Percentiles rank a stretch among this genome's conserved stretches.
These are phyloP conservation scores for Aethes cnicana DNA, from an alignment of 2,888 invertebrate genomes.

Conservation along the genomic window DNA sequence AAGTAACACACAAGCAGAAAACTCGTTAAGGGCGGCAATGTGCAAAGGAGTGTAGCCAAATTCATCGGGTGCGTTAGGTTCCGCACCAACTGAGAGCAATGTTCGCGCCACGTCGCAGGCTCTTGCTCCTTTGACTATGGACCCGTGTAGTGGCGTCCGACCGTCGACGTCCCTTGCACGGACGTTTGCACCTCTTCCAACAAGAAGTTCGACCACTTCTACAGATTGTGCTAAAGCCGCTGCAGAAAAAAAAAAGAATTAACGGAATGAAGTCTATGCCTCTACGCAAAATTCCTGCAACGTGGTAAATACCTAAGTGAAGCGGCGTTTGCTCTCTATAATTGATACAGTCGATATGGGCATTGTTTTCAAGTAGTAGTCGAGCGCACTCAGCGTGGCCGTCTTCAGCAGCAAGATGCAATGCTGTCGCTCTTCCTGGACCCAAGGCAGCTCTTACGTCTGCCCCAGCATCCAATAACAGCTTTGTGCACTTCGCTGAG, in stretches of 20 bases:
- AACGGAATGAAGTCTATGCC: background rate
- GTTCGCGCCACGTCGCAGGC: constrained; percentile 87
- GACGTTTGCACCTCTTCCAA: constrained; percentile 85
- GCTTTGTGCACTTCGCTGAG: constrained; percentile 85
- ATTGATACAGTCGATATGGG: constrained; percentile 89
- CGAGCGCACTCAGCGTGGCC: constrained; percentile 90
- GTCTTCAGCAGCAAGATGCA: constrained; percentile 94
- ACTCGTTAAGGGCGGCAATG: constrained; percentile 91
- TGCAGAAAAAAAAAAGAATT: constrained; percentile 43
- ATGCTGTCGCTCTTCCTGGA: constrained; percentile 87
- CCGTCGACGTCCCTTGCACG: constrained; percentile 88
- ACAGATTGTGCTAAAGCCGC: constrained; percentile 91
- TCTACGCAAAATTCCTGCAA: background rate
- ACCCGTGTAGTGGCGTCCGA: constrained; percentile 89
- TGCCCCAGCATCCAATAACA: constrained; percentile 90
- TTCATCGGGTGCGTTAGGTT: constrained; percentile 89
- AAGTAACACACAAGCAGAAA: constrained; percentile 87
- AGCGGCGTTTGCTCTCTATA: constrained; percentile 90
- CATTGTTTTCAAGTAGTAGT: constrained; percentile 87
- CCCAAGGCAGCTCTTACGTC: constrained; percentile 90
- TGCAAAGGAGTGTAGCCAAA: constrained; percentile 93
- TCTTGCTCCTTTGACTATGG: constrained; percentile 89
- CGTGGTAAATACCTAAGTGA: constrained; percentile 82
- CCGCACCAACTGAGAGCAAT: constrained; percentile 85
- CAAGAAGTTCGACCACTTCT: constrained; percentile 88